Evolutionary conservation across 2,888 invertebrate genomes (phyloP).

Genomic region (Megalurothrips usitatus): DNA sequence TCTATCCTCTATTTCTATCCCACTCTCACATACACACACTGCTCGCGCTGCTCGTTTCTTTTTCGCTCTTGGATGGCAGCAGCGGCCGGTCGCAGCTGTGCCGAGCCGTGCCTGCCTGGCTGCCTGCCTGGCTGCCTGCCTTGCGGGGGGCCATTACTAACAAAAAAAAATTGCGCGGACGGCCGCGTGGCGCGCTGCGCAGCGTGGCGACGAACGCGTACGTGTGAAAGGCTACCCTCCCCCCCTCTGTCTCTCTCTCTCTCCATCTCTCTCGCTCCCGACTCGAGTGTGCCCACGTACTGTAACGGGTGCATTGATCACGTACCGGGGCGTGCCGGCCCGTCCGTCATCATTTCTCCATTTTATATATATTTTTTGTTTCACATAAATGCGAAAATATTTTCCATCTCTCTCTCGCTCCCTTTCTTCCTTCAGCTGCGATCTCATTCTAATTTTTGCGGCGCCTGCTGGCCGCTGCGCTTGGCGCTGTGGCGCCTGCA

Average conservation of each 20-base stretch:
- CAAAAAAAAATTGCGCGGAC: no score
- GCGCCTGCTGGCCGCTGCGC: slow-evolving; percentile 1
- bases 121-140: no score
- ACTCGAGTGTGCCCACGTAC: neutral
- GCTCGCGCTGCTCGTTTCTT: neutral
- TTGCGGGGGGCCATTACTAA: no score
- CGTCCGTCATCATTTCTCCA: neutral
- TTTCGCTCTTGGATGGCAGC: neutral
- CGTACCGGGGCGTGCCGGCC: no score
- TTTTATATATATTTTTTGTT: neutral
- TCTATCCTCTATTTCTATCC: neutral
- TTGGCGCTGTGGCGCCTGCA: neutral
- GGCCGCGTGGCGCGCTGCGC: no score
- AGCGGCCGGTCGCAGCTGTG: neutral
- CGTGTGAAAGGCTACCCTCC: neutral
- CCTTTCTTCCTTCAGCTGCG: neutral
- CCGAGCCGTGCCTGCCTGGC: neutral
- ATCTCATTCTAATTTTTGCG: neutral
- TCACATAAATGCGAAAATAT: no score
- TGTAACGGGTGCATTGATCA: no score
- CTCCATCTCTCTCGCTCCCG: neutral
- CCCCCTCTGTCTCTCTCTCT: neutral
- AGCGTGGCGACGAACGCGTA: no score
- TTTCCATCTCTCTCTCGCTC: neutral
- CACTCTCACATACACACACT: neutral